These are phyloP conservation scores for Oostethus manadensis DNA, from an alignment of 2,113 vertebrate species.

Conservation along the genomic window DNA sequence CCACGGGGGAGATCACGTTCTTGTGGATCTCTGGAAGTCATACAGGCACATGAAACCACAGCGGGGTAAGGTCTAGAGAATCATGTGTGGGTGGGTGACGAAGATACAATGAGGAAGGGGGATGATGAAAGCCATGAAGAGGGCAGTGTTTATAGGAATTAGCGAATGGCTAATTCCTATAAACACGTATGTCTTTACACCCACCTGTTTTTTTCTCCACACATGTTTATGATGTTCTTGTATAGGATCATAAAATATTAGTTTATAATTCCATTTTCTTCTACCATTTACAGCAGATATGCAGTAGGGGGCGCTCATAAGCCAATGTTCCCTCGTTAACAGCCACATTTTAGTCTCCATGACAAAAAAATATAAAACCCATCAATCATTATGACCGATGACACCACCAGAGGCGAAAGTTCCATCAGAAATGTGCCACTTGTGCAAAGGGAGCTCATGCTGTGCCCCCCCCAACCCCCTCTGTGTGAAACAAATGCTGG, in stretches of 20 bases:
- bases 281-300: neutral
- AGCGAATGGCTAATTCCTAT: no score
- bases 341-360: neutral
- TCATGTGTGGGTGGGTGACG: neutral
- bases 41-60: neutral
- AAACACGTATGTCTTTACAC: no score
- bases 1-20: slow-evolving; percentile 79
- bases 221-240: no score
- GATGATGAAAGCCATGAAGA: neutral
- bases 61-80: neutral
- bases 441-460: neutral
- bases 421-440: neutral
- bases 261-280: no score
- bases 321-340: neutral
- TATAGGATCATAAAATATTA: no score
- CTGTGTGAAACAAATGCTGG: neutral
- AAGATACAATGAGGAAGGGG: neutral
- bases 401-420: neutral
- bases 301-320: neutral
- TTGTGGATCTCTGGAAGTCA: slow-evolving; percentile 78
- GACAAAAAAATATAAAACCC: neutral
- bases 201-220: no score
- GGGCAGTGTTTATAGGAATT: neutral
- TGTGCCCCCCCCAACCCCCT: neutral
- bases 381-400: slow-evolving; percentile 1